Evolutionary conservation across 2,113 vertebrate genomes (phyloP), one percentile per base, ranked within the genome.

Genomic region (Ptilonorhynchus violaceus): DNA sequence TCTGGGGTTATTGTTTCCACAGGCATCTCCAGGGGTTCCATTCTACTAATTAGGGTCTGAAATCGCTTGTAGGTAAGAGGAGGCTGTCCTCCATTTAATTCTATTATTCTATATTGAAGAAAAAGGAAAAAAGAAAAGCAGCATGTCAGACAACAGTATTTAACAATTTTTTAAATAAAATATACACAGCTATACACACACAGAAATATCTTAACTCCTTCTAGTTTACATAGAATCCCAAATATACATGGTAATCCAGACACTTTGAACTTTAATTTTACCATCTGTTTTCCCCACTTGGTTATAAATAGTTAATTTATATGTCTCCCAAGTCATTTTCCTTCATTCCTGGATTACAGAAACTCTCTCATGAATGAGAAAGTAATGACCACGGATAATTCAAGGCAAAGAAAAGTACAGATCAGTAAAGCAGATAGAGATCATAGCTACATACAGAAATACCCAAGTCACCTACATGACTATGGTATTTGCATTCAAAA

Each of bases 11-110:
- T 99, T 53, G 98, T 98, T 85, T 99, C 99, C 8, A 98, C 98
- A 8, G 99, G 99, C 78, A 98, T 97, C 96, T 99, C 99, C 93
- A 99, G 97, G 0, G 99, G 97, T 11, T 99, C 99, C 99, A 99
- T 99, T 70, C 98, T 99, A 89, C 99, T 99, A 97, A 99, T 99
- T 4, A 99, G 98, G 58, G 99, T 99, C 98, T 99, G 99, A 97
- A 99, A 99, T 90, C 99, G 97, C 96, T 99, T 99, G 95, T 99
- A 99, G 60, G 99, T 99, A 78, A 99, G 98, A 84, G 99, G 99
- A 4, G 99, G 99, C 84, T 99, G 99, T 35, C 99, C 99, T 66
- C 99, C 99, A 89, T 99, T 99, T 68, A 99, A 91, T 97, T 99
- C 99, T 98, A 99, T 99, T 97, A 99, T 99, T 98, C 99, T 99